Base-by-base conservation (phyloP, 64 coral and sea anemone genomes). In the Pocillopora damicornis region DNA sequence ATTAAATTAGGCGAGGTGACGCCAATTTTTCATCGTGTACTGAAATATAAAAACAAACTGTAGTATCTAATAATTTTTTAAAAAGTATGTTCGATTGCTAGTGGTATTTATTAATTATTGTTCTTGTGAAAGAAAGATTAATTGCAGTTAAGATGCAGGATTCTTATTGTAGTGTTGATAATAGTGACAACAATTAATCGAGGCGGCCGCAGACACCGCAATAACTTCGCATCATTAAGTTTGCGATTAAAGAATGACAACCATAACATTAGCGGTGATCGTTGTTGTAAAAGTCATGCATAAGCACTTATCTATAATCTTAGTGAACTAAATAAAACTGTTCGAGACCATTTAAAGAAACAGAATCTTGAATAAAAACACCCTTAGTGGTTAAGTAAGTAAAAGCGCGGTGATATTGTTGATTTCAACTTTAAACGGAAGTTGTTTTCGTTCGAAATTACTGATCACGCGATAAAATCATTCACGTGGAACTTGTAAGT, bases 241-340 rank as follows among this genome's bases (percentile, higher is more conserved):
- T 80, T 80, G 4, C 15, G 3, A 37, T 18, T 56, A 22, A 77
- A 22, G 9, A 77, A 57, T 18, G 75, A 51, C 42, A 51, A 77
- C 38, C 38, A n/a, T n/a, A 66, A 45, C 80, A 22, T 10, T 51
- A 12, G 69, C 71, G 15, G 57, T 56, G 65, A 57, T 72, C 63
- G 37, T 58, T 56, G 22, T 51, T 71, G 37, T 72, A 73, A 72
- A 51, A 57, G 69, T 20, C 75, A 22, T 37, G 51, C 69, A 38
- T n/a, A 85, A 85, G 62, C 81, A 72, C 64, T 72, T 69, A 18
- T 45, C 71, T 85, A 63, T 73, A 85, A 85, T 72, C 38, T 72
- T 67, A 83, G 18, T 73, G 20, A 36, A 85, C 37, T 22, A 85
- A 72, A 56, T 85, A 85, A 85, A 71, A 81, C 67, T 72, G 10